Evolutionary conservation across 2,888 invertebrate genomes (phyloP).

Genomic region (Meteorus colon): DNA sequence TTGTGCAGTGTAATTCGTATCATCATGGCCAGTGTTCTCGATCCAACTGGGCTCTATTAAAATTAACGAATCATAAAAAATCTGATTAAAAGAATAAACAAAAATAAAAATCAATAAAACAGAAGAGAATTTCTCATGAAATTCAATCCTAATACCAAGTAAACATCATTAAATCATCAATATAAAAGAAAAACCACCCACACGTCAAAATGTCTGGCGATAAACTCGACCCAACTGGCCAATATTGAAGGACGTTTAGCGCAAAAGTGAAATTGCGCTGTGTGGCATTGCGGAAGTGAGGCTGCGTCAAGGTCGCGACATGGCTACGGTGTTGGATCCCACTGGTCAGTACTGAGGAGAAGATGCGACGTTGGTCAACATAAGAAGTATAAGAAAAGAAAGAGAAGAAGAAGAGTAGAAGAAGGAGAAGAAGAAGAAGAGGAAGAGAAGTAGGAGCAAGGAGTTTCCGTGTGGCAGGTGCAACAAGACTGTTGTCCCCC

Average conservation of each 20-base stretch:
- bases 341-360: slow-evolving; percentile 65
- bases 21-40: slow-evolving; percentile 57
- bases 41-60: slow-evolving; percentile 63
- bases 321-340: slow-evolving; percentile 67
- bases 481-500: slow-evolving; percentile 45
- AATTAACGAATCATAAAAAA: not conserved
- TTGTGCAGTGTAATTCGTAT: slow-evolving; percentile 19
- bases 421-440: slow-evolving; percentile 34
- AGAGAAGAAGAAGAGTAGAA: slow-evolving; percentile 33
- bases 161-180: not conserved
- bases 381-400: slow-evolving; percentile 32
- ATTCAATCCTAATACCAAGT: not conserved
- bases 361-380: slow-evolving; percentile 25
- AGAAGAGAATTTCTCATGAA: slow-evolving; percentile 15
- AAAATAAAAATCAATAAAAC: not conserved
- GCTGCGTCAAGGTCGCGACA: slow-evolving; percentile 61
- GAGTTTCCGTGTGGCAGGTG: slow-evolving; percentile 51
- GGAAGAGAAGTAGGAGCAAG: slow-evolving; percentile 24
- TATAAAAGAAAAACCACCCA: not conserved
- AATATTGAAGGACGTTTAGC: slow-evolving; percentile 60
- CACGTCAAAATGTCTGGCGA: slow-evolving; percentile 61
- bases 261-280: slow-evolving; percentile 29
- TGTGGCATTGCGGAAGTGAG: slow-evolving; percentile 49
- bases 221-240: slow-evolving; percentile 68
- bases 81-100: not conserved